phyloP scores from a whole-genome alignment of 1,140 invertebrate genomes.

The Drosophila persimilis region DNA sequence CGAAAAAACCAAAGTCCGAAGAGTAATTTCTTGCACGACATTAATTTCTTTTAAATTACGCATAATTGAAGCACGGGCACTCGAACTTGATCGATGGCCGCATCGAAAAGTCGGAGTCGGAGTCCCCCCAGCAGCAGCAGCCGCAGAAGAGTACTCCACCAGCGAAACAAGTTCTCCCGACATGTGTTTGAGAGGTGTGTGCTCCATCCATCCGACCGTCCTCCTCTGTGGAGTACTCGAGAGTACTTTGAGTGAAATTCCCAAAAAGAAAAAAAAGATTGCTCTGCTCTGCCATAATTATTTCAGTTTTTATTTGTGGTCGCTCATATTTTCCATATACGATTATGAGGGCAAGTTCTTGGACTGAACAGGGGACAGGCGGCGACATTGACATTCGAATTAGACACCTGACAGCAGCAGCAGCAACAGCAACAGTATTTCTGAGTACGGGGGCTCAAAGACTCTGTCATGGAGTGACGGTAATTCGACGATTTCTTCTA shows the following conservation, averaged over 20 bases:
- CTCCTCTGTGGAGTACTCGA: neutral
- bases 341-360: constrained; percentile 53
- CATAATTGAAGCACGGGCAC: constrained; percentile 77
- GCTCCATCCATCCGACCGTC: neutral
- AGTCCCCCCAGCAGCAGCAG: too few relatives aligned
- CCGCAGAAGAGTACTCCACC: constrained; percentile 13
- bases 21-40: constrained; percentile 81
- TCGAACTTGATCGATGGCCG: constrained; percentile 71
- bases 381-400: constrained; percentile 78
- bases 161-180: constrained; percentile 52
- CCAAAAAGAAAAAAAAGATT: constrained; percentile 26
- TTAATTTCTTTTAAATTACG: constrained; percentile 82
- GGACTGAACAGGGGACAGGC: constrained; percentile 5
- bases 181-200: constrained; percentile 9
- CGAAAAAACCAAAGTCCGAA: constrained; percentile 55
- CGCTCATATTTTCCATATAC: constrained; percentile 13
- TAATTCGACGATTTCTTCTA: constrained; percentile 35
- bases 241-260: constrained; percentile 50
- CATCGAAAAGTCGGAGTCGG: constrained; percentile 10
- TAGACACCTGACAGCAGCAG: constrained; percentile 68
- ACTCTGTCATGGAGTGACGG: constrained; percentile 2
- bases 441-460: constrained; percentile 45
- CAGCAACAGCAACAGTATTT: constrained; percentile 12
- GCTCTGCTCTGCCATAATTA: constrained; percentile 58
- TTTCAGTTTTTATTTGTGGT: constrained; percentile 45